phyloP scores from a whole-genome alignment of 1,140 invertebrate species.

The Drosophila nebulosa region DNA sequence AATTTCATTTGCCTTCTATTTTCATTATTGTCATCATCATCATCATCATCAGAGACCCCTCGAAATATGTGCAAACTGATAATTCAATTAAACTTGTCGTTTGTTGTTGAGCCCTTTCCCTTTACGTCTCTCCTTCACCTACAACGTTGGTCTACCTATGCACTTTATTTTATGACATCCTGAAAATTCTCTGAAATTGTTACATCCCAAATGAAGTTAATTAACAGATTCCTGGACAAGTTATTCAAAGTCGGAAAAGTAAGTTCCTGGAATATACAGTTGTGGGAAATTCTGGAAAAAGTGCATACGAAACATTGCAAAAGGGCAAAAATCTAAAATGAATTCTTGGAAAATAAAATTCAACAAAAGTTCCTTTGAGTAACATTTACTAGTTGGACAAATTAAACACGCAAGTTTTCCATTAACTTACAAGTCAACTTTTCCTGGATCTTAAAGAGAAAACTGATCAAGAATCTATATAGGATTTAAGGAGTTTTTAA shows the following conservation, averaged over 20 bases:
- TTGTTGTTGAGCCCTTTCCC: background rate
- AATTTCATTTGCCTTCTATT: constrained; percentile 57
- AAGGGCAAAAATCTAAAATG: background rate
- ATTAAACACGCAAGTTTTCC: background rate
- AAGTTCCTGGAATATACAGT: background rate
- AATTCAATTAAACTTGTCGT: constrained; percentile 66
- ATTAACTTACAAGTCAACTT: background rate
- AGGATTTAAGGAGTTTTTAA: background rate
- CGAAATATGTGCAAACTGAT: constrained; percentile 47
- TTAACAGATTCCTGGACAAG: background rate
- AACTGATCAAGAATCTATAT: background rate
- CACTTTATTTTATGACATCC: too few relatives aligned
- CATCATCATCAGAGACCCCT: background rate
- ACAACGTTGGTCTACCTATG: too few relatives aligned
- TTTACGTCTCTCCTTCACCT: too few relatives aligned
- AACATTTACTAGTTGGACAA: background rate
- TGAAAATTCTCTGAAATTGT: constrained; percentile 20
- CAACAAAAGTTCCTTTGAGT: background rate
- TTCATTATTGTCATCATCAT: background rate
- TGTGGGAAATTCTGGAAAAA: too few relatives aligned
- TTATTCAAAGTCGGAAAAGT: background rate
- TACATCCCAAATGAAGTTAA: background rate
- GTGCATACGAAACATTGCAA: background rate
- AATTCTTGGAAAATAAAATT: background rate
- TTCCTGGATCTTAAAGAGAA: background rate